Conservation (phyloP, 2,113 vertebrate genomes). For the Polyodon spathula region DNA sequence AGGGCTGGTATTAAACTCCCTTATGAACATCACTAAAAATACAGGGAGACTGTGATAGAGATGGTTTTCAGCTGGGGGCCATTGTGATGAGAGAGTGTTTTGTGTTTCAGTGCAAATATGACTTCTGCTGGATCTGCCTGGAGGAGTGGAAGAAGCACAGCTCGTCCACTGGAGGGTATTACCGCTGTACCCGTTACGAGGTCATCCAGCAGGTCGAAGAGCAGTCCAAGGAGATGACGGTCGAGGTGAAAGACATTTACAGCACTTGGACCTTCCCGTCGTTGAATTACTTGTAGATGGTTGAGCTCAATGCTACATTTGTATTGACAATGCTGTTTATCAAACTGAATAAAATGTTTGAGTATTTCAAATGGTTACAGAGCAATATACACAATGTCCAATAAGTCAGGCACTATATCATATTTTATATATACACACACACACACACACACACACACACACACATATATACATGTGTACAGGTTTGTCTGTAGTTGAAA, state of each 20-base stretch:
- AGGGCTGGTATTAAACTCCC: no score
- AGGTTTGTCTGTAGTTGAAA: no score
- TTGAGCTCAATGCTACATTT: no score
- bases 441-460: no score
- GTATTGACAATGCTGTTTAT: neutral
- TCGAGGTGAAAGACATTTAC: slow-evolving; percentile 63
- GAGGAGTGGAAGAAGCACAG: slow-evolving; percentile 99
- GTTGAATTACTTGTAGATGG: neutral
- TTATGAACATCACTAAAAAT: no score
- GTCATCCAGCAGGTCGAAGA: slow-evolving; percentile 95
- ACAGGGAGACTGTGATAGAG: no score
- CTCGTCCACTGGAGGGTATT: slow-evolving; percentile 95
- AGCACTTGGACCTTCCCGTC: slow-evolving; percentile 1
- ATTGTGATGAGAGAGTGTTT: neutral
- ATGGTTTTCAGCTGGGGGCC: neutral
- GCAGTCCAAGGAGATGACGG: slow-evolving; percentile 94
- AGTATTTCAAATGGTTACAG: no score
- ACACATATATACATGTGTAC: no score
- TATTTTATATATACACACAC: no score
- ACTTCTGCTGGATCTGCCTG: slow-evolving; percentile 98
- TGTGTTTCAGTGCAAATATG: slow-evolving; percentile 81
- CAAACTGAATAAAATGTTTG: neutral
- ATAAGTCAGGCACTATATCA: no score
- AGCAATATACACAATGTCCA: no score
- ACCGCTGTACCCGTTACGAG: slow-evolving; percentile 93